Evolutionary conservation across 2,797 vertebrate species (phyloP).

Genomic region (Micrastur ruficollis): DNA sequence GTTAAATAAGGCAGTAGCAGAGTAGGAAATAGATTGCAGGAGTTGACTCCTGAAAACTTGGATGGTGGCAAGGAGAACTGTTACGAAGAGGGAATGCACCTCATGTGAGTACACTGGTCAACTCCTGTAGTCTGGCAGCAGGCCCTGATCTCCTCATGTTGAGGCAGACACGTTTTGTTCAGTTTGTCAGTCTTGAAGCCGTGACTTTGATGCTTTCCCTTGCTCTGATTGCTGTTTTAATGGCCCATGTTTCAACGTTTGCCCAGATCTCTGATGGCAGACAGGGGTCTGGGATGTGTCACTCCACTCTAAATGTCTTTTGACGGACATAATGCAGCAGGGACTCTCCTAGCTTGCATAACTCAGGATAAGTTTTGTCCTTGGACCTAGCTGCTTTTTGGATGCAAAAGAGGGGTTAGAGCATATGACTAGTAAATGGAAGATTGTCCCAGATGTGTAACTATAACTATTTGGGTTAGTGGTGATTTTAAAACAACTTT

Average conservation of each 20-base stretch:
- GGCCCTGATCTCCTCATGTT: background rate
- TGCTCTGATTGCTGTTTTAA: background rate
- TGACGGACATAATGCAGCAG: background rate
- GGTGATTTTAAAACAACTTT: background rate
- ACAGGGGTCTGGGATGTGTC: background rate
- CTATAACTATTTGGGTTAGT: background rate
- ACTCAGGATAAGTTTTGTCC: background rate
- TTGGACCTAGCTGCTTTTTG: background rate
- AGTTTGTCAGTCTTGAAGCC: background rate
- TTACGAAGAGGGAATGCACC: background rate
- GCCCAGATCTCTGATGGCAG: background rate
- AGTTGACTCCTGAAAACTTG: background rate
- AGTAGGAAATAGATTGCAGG: background rate
- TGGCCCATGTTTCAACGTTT: rapidly evolving
- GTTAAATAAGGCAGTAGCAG: background rate
- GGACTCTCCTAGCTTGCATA: background rate
- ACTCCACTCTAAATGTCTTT: background rate
- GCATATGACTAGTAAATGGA: background rate
- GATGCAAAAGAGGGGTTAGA: background rate
- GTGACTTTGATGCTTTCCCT: background rate
- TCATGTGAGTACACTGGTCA: background rate
- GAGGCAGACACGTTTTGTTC: background rate
- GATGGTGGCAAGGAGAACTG: background rate
- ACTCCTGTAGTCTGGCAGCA: background rate
- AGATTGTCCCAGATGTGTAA: background rate